These are phyloP conservation scores for Nannoperca obscura DNA, from an alignment of 2,797 vertebrate genomes.

Conservation along the genomic window DNA sequence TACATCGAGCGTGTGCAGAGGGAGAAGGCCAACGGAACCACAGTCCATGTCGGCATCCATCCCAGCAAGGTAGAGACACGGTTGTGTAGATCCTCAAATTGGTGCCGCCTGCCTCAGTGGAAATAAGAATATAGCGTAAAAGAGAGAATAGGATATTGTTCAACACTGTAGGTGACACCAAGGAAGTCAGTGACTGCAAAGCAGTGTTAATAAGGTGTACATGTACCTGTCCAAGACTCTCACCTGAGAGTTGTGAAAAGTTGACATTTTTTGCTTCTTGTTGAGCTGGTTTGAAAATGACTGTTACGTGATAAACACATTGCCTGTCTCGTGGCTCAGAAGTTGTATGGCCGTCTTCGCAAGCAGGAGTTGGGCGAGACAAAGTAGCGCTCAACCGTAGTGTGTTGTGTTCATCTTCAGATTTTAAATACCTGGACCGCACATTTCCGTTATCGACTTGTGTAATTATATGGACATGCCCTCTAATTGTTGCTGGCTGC, in stretches of 20 bases:
- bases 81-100: neutral
- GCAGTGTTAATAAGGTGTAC: neutral
- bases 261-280: neutral
- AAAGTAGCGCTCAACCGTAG: too few relatives aligned
- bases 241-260: neutral
- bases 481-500: too few relatives aligned
- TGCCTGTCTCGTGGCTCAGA: neutral
- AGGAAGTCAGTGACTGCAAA: neutral
- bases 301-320: neutral
- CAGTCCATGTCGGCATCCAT: conserved; percentile 95
- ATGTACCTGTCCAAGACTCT: neutral
- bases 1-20: conserved; percentile 95
- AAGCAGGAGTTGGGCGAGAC: neutral
- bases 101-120: accelerated
- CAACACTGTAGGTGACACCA: neutral
- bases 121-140: neutral
- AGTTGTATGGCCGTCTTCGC: neutral
- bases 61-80: conserved; percentile 92
- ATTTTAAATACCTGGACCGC: neutral
- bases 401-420: neutral
- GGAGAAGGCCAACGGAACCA: conserved; percentile 97
- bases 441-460: too few relatives aligned
- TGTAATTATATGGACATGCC: too few relatives aligned
- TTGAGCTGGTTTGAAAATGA: neutral
- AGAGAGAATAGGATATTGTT: neutral